Conservation (phyloP, 2,888 invertebrate genomes). For the Exephanes ischioxanthus region DNA sequence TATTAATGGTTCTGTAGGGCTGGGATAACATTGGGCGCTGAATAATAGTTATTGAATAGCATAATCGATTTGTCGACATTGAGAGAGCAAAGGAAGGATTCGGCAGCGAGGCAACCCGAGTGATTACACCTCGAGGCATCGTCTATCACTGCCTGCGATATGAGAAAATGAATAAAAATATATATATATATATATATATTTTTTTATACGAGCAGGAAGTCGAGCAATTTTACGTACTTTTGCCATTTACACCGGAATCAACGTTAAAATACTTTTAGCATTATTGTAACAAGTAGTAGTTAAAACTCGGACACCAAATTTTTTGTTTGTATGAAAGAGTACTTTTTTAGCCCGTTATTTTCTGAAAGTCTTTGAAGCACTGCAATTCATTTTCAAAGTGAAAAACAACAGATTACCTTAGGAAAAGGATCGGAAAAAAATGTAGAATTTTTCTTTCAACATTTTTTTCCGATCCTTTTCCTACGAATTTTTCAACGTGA, state of each 20-base stretch:
- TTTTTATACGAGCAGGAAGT: conserved; percentile 21
- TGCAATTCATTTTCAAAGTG: neutral
- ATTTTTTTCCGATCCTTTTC: too few species aligned
- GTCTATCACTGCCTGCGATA: conserved; percentile 16
- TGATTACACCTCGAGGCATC: conserved; percentile 3
- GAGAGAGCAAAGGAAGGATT: conserved; percentile 62
- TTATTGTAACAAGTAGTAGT: neutral
- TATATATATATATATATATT: neutral
- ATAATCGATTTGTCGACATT: conserved; percentile 66
- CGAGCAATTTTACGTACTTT: conserved; percentile 15
- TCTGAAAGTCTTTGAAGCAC: neutral
- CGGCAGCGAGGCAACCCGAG: neutral
- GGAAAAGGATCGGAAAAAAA: neutral
- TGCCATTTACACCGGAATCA: conserved; percentile 34
- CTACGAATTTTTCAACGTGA: too few species aligned
- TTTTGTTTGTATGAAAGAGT: neutral
- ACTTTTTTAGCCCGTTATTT: neutral
- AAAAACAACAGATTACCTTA: neutral
- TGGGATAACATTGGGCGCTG: conserved; percentile 30
- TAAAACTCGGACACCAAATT: conserved; percentile 8
- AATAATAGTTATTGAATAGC: conserved; percentile 9
- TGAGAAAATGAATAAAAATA: conserved; percentile 7
- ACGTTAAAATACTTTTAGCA: conserved; percentile 2
- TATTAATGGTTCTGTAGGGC: conserved; percentile 12
- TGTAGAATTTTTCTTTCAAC: too few species aligned